phyloP scores from a whole-genome alignment of 1,140 invertebrate genomes.

The Cydia strobilella region DNA sequence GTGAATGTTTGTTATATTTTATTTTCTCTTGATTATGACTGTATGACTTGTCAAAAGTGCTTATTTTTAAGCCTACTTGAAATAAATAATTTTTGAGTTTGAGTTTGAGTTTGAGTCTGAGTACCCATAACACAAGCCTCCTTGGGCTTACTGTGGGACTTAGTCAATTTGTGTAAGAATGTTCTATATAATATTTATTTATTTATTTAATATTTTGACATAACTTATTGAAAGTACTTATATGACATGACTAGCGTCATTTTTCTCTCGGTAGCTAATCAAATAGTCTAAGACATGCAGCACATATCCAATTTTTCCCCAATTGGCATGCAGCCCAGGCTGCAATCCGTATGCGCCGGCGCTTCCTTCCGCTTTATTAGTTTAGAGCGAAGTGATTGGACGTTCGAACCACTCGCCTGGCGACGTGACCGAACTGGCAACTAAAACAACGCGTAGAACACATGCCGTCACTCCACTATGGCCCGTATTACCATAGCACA shows the following conservation, averaged over 20 bases:
- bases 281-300: conserved; percentile 7
- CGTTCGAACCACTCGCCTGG: conserved; percentile 56
- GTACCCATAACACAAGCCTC: too few species aligned
- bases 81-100: too few species aligned
- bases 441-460: conserved; percentile 22
- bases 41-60: too few species aligned
- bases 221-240: background rate
- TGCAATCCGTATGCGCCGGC: conserved; percentile 63
- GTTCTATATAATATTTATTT: too few species aligned
- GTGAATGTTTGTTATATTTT: too few species aligned
- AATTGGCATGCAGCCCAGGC: conserved; percentile 32
- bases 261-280: conserved; percentile 1
- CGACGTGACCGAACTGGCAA: conserved; percentile 60
- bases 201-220: background rate
- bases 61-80: too few species aligned
- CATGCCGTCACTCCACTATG: background rate
- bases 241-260: background rate
- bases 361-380: conserved; percentile 71
- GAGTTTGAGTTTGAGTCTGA: too few species aligned
- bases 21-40: too few species aligned
- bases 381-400: conserved; percentile 74
- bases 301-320: conserved; percentile 25
- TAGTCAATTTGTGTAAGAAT: too few species aligned
- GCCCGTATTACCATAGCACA: background rate
- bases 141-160: too few species aligned